A percentile compares a stretch with the other conserved stretches of the same genome.
These are phyloP conservation scores for Spisula solida DNA, from an alignment of 2,888 invertebrate genomes.

Conservation along the genomic window DNA sequence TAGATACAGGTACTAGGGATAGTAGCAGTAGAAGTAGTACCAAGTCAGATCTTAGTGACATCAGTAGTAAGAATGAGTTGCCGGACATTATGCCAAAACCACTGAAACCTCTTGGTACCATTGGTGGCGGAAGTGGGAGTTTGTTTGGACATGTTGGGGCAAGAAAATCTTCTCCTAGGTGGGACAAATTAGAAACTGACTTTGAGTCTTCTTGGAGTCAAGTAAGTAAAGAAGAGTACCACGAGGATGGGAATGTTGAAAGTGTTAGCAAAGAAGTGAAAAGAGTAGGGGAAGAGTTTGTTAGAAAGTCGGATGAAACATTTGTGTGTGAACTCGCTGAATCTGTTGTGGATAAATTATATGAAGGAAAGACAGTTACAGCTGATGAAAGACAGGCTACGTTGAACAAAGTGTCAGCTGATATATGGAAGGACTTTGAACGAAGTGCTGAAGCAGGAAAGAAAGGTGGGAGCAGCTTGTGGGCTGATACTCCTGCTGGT, in stretches of 20 bases:
- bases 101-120: constrained; percentile 50
- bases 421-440: constrained; percentile 76
- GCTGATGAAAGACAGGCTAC: constrained; percentile 59
- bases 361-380: constrained; percentile 67
- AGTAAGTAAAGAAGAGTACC: constrained; percentile 49
- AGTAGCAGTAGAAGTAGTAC: constrained; percentile 76
- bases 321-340: constrained; percentile 72
- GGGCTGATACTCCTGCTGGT: constrained; percentile 66
- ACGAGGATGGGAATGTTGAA: constrained; percentile 27
- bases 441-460: constrained; percentile 57
- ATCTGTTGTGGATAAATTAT: constrained; percentile 73
- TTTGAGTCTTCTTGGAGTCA: constrained; percentile 60
- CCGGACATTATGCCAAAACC: constrained; percentile 66
- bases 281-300: constrained; percentile 69
- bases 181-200: constrained; percentile 60
- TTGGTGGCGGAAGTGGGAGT: constrained; percentile 32
- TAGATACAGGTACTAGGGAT: constrained; percentile 20
- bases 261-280: constrained; percentile 53
- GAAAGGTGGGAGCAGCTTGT: constrained; percentile 46
- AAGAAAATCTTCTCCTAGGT: constrained; percentile 21
- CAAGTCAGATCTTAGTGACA: constrained; percentile 76
- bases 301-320: constrained; percentile 69
- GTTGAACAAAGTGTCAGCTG: constrained; percentile 65
- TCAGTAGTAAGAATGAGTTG: constrained; percentile 69
- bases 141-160: constrained; percentile 30